Evolutionary conservation across 1,140 invertebrate genomes (phyloP).

Genomic region (Drosophila kohkoa): DNA sequence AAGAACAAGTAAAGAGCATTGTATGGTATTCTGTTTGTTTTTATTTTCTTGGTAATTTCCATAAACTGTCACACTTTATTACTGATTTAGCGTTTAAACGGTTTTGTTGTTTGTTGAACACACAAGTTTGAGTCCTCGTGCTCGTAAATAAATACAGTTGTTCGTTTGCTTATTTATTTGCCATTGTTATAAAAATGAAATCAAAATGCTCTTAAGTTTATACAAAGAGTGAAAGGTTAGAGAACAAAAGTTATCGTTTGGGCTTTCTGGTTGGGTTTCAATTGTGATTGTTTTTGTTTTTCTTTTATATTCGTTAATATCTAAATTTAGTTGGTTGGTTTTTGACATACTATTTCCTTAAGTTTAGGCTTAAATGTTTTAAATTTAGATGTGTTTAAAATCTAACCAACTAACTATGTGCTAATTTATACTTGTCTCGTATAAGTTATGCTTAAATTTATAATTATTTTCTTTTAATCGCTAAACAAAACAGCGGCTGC

Average conservation of each 20-base stretch:
- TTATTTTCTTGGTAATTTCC: slow-evolving; percentile 33
- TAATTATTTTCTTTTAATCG: slow-evolving; percentile 35
- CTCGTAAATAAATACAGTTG: slow-evolving; percentile 54
- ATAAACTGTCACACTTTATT: slow-evolving; percentile 77
- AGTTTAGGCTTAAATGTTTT: slow-evolving; percentile 37
- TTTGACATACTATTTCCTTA: slow-evolving; percentile 11
- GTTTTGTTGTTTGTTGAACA: slow-evolving; percentile 49
- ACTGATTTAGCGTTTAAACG: slow-evolving; percentile 56
- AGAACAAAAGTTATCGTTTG: slow-evolving; percentile 48
- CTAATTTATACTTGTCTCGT: slow-evolving; percentile 42
- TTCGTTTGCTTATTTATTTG: slow-evolving; percentile 1
- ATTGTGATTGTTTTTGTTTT: slow-evolving; percentile 13
- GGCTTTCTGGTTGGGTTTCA: slow-evolving; percentile 35
- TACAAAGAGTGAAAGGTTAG: slow-evolving; percentile 13
- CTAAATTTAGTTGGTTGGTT: slow-evolving; percentile 18
- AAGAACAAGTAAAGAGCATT: slow-evolving; percentile 4
- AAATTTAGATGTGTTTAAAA: slow-evolving; percentile 60
- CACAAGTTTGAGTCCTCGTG: not conserved
- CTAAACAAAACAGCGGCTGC: slow-evolving; percentile 64
- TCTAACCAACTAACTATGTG: slow-evolving; percentile 73
- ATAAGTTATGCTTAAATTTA: slow-evolving; percentile 16
- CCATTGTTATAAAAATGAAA: slow-evolving; percentile 56
- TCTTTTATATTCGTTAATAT: slow-evolving; percentile 4
- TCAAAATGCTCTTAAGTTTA: slow-evolving; percentile 36
- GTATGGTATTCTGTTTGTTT: not conserved